Evolutionary conservation across 2,113 vertebrate genomes (phyloP), one percentile per base, ranked within the genome.

Genomic region (Platanista minor): DNA sequence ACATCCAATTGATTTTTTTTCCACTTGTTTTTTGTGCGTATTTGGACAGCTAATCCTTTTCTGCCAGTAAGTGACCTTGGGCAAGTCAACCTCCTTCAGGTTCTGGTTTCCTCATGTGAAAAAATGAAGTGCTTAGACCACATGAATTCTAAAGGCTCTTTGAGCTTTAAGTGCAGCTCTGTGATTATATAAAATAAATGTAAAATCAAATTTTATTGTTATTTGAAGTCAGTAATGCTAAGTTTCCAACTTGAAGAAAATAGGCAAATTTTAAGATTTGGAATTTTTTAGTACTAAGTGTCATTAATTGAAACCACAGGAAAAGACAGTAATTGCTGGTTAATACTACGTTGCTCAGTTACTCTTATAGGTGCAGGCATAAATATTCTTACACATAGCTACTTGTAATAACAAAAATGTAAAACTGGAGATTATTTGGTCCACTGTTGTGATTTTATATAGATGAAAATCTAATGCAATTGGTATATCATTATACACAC

Each of bases 201-300:
- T 87, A 89, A 95, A 91, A 49, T 83, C 9, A 87, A 91, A 39
- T 9, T 91, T 96, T 62, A 90, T 57, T 93, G 36, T 74, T 95
- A 88, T 57, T 88, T 80, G n/a, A 85, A 84, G 84, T 75, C n/a
- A 97, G 36, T 80, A 92, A 84, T 87, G 82, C 36, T 95, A 83
- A 82, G n/a, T 93, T 91, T 95, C 17, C 1, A 27, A 91, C 39
- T 89, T 93, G 77, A 84, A 94, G 69, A 72, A 87, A 80, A 64
- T 33, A 84, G 13, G 18, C n/a, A 91, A 1, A 41, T 81, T 95
- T 97, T 88, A 92, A 94, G 46, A 83, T 75, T 87, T 92, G 33
- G 11, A 41, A 49, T 92, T 95, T 80, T 91, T 94, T 20, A 69
- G 18, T 77, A 12, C 72, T 74, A n/a, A 25, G 74, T 92, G 41